Evolutionary conservation across 2,797 vertebrate species (phyloP).

Genomic region (Semotilus atromaculatus): DNA sequence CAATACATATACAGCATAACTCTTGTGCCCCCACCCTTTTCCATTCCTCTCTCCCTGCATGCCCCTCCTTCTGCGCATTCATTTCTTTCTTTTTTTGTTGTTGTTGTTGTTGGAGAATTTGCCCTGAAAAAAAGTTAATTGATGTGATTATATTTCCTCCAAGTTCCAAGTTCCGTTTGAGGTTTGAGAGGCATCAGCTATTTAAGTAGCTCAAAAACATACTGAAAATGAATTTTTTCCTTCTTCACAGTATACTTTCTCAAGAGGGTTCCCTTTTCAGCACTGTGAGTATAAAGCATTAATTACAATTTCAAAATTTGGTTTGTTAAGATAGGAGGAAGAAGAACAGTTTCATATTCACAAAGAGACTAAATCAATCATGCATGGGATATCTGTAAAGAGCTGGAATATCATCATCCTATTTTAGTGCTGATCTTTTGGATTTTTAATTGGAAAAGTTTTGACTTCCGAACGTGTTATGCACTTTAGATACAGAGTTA

Average conservation of each 20-base stretch:
- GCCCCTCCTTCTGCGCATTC: conserved; percentile 34
- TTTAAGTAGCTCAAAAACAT: background rate
- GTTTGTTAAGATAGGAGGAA: background rate
- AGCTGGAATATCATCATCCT: background rate
- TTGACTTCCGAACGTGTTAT: background rate
- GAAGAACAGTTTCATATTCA: conserved; percentile 26
- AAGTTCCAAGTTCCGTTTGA: background rate
- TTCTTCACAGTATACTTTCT: too few relatives aligned
- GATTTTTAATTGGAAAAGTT: conserved; percentile 23
- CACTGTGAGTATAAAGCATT: conserved; percentile 10
- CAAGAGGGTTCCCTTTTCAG: background rate
- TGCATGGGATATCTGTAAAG: conserved; percentile 1
- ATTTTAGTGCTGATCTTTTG: conserved; percentile 10
- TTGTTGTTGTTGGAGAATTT: background rate
- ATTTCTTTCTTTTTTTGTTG: background rate
- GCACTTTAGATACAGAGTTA: background rate
- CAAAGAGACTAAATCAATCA: conserved; percentile 18
- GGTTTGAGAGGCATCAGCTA: background rate
- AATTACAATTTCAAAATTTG: background rate
- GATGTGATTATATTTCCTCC: background rate
- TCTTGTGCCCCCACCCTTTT: conserved; percentile 7
- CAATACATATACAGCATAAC: conserved; percentile 17
- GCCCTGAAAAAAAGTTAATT: background rate
- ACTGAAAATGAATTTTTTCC: too few relatives aligned
- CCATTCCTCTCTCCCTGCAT: background rate